Evolutionary conservation across 2,888 invertebrate species (phyloP), one percentile per base, ranked within the genome.

Genomic region (Rambutsinella grinnellia): DNA sequence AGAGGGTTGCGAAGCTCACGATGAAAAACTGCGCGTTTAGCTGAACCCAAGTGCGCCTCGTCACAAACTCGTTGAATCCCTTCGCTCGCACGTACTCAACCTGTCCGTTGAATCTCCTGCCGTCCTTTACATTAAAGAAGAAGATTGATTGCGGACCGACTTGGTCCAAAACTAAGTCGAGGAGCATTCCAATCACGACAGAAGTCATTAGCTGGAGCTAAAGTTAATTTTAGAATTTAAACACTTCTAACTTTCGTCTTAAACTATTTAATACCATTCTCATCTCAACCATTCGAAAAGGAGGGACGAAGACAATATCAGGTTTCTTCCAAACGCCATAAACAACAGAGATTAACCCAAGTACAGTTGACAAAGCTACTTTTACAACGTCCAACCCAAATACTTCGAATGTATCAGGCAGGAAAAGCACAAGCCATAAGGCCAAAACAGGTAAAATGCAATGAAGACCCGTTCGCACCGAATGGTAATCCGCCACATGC

Each of bases 11-110:
- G 23, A 63, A 70, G 8, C 26, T 21, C 21, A 28, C 17, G 17
- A 44, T 1, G 6, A 63, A 49, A 5, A 70, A 36, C 24, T 62
- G 56, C 0, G 15, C 5, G 27, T 70, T 70, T 17, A 62, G 36
- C 17, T 24, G 46, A 10, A 28, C 3, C 60, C 60, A 60, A 10
- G 23, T 19, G 24, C 2, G 44, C 10, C n/a, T 1, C 2, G 2
- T 21, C 1, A 5, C 10, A 49, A 49, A 47, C 6, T 21, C 17
- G n/a, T 3, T 46, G 15, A 13, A 58, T 0, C 15, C 5, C 26
- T 13, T 19, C 10, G 44, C 3, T 2, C 61, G 5, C 8, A 58
- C 19, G 8, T 15, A 19, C 2, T 49, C 49, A 26, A 47, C 6
- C 19, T 67, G 19, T n/a, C 13, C 21, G 13, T 21, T 26, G 28